Percentiles rank a stretch among this genome's conserved stretches.
phyloP scores from a whole-genome alignment of 2,888 invertebrate genomes.

The Pterostichus madidus region DNA sequence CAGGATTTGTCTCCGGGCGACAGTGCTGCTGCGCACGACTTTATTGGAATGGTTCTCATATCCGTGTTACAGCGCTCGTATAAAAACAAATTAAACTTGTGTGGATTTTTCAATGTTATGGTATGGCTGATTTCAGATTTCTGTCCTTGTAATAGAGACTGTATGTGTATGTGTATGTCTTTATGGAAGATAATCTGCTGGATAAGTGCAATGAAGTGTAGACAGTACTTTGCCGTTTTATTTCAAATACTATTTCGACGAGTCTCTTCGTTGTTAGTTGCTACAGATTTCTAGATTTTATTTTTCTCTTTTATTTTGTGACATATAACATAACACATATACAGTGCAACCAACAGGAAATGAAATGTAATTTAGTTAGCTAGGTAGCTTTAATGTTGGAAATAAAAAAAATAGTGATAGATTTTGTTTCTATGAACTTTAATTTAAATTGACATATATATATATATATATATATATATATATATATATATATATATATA shows the following conservation, averaged over 20 bases:
- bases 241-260: not conserved
- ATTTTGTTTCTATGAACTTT: too few relatives aligned
- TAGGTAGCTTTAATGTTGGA: too few relatives aligned
- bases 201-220: conserved; percentile 2
- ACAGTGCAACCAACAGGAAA: too few relatives aligned
- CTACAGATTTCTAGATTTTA: not conserved
- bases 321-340: too few relatives aligned
- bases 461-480: too few relatives aligned
- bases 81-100: conserved; percentile 55
- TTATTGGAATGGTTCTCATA: conserved; percentile 59
- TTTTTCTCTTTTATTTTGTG: not conserved
- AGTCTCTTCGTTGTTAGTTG: not conserved
- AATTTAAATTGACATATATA: too few relatives aligned
- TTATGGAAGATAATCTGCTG: conserved; percentile 10
- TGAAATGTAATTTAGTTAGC: too few relatives aligned
- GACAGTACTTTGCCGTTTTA: conserved; percentile 10
- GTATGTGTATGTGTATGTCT: not conserved
- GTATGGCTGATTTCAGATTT: conserved; percentile 21
- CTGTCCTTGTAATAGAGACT: conserved; percentile 21
- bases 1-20: conserved; percentile 44
- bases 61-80: conserved; percentile 54
- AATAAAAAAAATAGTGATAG: too few relatives aligned
- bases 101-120: conserved; percentile 51
- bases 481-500: too few relatives aligned
- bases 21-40: conserved; percentile 28